Conservation (phyloP, 1,140 invertebrate species). For the Zelostemma sp. region DNA sequence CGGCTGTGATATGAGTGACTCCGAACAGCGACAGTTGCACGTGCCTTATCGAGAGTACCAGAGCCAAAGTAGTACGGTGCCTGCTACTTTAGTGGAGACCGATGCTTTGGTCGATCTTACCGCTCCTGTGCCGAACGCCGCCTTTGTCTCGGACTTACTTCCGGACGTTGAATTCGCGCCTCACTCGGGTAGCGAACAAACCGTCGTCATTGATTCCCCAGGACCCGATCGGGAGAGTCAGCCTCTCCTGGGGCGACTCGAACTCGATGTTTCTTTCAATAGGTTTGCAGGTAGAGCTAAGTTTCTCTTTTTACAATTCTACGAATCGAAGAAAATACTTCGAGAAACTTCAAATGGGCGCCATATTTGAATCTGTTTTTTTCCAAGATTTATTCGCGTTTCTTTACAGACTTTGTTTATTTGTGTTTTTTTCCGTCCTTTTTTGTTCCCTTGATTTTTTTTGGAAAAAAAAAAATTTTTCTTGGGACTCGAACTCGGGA, state of each 20-base stretch:
- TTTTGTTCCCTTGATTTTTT: no score
- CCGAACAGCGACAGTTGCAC: constrained; percentile 67
- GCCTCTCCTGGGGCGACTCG: constrained; percentile 85
- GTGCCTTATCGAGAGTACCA: constrained; percentile 69
- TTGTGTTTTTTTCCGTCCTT: no score
- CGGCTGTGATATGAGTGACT: constrained; percentile 69
- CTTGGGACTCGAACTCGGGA: no score
- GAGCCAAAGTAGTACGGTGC: constrained; percentile 61
- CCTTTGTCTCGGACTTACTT: constrained; percentile 48
- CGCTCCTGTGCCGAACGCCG: constrained; percentile 37
- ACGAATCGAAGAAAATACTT: no score
- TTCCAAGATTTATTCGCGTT: no score
- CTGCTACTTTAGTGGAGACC: constrained; percentile 57
- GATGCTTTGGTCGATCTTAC: constrained; percentile 63
- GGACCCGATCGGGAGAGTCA: constrained; percentile 88
- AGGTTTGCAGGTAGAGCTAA: constrained; percentile 85
- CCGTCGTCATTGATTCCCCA: constrained; percentile 78
- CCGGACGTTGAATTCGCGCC: constrained; percentile 67
- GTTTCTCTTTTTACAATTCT: constrained; percentile 6
- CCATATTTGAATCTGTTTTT: no score
- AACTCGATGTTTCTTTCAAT: constrained; percentile 82
- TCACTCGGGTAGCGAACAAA: constrained; percentile 56
- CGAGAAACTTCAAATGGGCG: no score
- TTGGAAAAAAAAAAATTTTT: no score
- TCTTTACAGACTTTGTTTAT: no score